A percentile compares a stretch with the other conserved stretches of the same genome.
Conservation (phyloP, 2,797 vertebrate genomes). For the Rousettus madagascariensis region DNA sequence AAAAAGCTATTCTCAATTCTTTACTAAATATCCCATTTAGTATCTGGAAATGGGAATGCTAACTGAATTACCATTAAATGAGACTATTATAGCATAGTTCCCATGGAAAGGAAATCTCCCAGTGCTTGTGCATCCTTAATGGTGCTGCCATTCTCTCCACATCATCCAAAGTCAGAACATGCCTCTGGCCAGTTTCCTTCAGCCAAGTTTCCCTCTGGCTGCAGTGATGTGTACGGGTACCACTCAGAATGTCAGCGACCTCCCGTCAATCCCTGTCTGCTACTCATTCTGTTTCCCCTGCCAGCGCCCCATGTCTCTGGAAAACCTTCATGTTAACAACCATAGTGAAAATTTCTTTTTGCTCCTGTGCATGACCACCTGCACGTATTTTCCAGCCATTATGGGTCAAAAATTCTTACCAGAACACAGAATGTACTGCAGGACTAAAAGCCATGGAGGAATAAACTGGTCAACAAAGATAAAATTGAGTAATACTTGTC, state of each 20-base stretch:
- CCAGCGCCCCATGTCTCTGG: neutral
- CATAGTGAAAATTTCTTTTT: neutral
- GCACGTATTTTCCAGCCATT: neutral
- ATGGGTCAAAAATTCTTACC: neutral
- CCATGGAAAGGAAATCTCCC: neutral
- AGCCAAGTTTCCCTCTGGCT: constrained; percentile 14
- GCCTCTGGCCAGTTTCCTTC: constrained; percentile 48
- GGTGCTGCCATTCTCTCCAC: neutral
- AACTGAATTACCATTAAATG: neutral
- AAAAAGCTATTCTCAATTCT: neutral
- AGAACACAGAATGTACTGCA: neutral
- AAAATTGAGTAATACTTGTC: neutral
- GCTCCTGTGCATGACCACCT: neutral
- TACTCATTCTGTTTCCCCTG: neutral
- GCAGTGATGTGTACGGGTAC: neutral
- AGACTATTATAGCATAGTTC: neutral
- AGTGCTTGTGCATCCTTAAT: neutral
- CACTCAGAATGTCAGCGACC: neutral
- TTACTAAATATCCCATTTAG: neutral
- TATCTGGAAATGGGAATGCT: neutral
- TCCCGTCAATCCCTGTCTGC: neutral
- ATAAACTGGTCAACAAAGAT: neutral
- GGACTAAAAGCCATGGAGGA: neutral
- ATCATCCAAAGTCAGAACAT: constrained; percentile 13
- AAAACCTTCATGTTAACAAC: neutral